Percentiles rank a stretch among this genome's conserved stretches.
Conservation (phyloP, 1,140 invertebrate genomes). For the Solenopsis invicta region DNA sequence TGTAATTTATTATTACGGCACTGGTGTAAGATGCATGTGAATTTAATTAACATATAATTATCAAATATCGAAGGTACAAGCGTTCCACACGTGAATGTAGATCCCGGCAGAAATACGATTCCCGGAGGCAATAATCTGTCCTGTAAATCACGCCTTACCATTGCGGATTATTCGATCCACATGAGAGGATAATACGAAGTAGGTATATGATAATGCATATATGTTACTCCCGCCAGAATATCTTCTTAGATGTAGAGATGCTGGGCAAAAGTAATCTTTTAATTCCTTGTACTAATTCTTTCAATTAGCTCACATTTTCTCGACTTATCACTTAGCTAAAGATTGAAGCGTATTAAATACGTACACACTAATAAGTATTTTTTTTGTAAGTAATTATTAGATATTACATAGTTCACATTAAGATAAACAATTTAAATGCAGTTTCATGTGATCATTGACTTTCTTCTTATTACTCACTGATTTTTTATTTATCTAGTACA, state of each 20-base stretch:
- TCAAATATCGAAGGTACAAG: slow-evolving; percentile 71
- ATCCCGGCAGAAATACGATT: slow-evolving; percentile 66
- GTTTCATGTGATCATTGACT: neutral
- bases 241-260: neutral
- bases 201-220: slow-evolving; percentile 26
- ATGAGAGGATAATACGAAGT: slow-evolving; percentile 31
- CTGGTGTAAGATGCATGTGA: slow-evolving; percentile 56
- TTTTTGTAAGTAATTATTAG: neutral
- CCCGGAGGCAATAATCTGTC: slow-evolving; percentile 69
- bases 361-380: neutral
- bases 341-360: neutral
- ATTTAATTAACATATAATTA: slow-evolving; percentile 77
- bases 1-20: slow-evolving; percentile 47
- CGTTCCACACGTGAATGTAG: slow-evolving; percentile 35
- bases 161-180: slow-evolving; percentile 57
- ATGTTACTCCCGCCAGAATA: slow-evolving; percentile 4
- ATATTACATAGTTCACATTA: neutral
- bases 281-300: neutral
- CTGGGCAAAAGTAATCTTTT: neutral
- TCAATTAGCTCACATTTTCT: neutral
- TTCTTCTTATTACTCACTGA: neutral
- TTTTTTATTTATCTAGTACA: neutral
- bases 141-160: slow-evolving; percentile 50
- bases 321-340: neutral
- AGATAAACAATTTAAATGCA: neutral